Evolutionary conservation across 2,113 vertebrate genomes (phyloP).

Genomic region (Neogale vison): DNA sequence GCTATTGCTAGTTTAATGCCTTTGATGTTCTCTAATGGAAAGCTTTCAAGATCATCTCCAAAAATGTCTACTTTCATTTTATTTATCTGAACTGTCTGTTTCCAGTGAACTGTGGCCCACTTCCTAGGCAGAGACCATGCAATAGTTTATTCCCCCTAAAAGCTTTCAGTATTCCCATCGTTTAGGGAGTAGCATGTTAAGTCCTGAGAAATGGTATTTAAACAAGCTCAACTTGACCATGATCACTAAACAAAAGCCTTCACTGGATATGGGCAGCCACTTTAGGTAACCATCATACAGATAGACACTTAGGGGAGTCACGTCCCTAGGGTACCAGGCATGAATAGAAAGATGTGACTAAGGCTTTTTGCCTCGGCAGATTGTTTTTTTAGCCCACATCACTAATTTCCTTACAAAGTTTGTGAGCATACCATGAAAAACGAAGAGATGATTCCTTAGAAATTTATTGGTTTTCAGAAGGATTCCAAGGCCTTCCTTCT

Average conservation of each 20-base stretch:
- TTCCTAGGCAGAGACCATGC: conserved; percentile 81
- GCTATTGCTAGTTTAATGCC: conserved; percentile 87
- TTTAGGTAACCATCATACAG: conserved; percentile 84
- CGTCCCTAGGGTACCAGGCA: conserved; percentile 75
- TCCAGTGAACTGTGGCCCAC: conserved; percentile 88
- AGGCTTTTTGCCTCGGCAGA: conserved; percentile 70
- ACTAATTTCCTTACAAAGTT: conserved; percentile 61
- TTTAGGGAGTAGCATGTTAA: conserved; percentile 86
- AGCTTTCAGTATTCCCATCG: conserved; percentile 85
- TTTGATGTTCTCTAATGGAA: conserved; percentile 94
- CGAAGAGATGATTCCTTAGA: conserved; percentile 39
- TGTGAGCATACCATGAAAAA: conserved; percentile 4
- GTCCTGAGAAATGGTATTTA: conserved; percentile 85
- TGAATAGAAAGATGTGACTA: conserved; percentile 74
- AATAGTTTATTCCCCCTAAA: conserved; percentile 82
- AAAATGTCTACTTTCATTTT: conserved; percentile 91
- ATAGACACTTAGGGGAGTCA: conserved; percentile 82
- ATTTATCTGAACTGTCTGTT: conserved; percentile 88
- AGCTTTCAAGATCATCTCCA: conserved; percentile 93
- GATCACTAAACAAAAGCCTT: conserved; percentile 85
- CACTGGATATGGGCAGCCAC: conserved; percentile 82
- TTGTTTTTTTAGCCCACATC: conserved; percentile 37
- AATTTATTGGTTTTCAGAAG: neutral
- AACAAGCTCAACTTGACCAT: conserved; percentile 86
- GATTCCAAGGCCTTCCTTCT: conserved; percentile 1